A percentile compares a stretch with the other conserved stretches of the same genome.
These are phyloP conservation scores for Platyrinchus mystaceus DNA, from an alignment of 2,797 vertebrate species.

Conservation along the genomic window DNA sequence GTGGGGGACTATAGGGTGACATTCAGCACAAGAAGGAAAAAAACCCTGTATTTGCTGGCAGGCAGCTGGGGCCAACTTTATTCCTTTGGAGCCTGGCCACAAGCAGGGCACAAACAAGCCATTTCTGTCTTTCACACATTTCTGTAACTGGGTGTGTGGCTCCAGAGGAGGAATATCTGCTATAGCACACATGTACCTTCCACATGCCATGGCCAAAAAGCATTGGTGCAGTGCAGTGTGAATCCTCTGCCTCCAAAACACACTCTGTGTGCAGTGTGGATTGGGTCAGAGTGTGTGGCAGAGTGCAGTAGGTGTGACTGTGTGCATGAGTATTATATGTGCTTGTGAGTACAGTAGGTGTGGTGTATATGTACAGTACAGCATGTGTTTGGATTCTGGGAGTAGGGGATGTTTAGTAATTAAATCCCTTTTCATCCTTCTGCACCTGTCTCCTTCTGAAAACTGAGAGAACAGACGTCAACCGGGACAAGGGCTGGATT, in stretches of 20 bases:
- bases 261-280: not conserved
- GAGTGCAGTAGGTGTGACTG: conserved; percentile 30
- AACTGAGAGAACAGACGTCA: conserved; percentile 92
- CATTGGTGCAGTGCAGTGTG: not conserved
- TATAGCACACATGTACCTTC: not conserved
- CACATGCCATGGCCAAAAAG: not conserved
- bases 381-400: conserved; percentile 77
- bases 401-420: conserved; percentile 91
- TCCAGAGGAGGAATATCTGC: not conserved
- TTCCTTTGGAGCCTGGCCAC: not conserved
- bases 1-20: not conserved
- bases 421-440: conserved; percentile 94
- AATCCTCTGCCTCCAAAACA: not conserved
- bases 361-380: conserved; percentile 68
- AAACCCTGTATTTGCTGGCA: not conserved
- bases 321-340: conserved; percentile 18
- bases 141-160: not conserved
- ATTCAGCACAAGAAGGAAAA: not conserved
- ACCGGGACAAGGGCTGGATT: conserved; percentile 85
- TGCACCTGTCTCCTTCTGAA: conserved; percentile 96
- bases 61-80: not conserved
- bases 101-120: not conserved
- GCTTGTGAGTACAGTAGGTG: conserved; percentile 45
- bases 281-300: not conserved
- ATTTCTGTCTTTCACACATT: not conserved